Evolutionary conservation across 2,113 vertebrate species (phyloP), one percentile per base, ranked within the genome.

Genomic region (Laticauda colubrina): DNA sequence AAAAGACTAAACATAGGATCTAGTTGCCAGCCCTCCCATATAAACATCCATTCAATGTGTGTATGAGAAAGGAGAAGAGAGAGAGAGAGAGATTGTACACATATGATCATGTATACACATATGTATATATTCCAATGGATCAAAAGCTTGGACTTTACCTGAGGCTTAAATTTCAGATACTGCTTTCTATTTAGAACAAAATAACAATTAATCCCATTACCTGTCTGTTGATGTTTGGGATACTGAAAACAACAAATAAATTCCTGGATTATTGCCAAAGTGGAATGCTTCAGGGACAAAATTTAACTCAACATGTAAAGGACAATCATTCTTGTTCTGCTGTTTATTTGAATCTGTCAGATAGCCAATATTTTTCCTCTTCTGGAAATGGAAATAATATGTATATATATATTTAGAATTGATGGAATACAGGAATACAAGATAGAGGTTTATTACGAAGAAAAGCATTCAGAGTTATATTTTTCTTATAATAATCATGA

Each of bases 201-300:
- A 61, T 24, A 34, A 85, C 53, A 87, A 53, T 61, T 0, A 0
- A 89, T 87, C 54, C 34, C 89, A 64, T 91, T 97, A 98, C 98
- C 98, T 98, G 94, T 98, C 96, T 95, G 96, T 97, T 91, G 98
- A 93, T 5, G 95, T 95, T 54, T 97, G 97, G 48, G 98, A 96
- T 94, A 98, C 94, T 39, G 69, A 94, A 96, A 98, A 99, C 69
- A 96, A 96, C 90, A 99, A 92, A 93, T 98, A 98, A 96, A 98
- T 99, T 43, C 95, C 96, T 8, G 98, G 96, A n/a, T 87, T 96
- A 89, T 97, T 98, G 56, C 98, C 98, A 96, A 99, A 95, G 59
- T 97, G 98, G 95, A 98, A 97, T 0, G 97, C 98, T 93, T 98
- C 95, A 75, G 92, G 95, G 94, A 94, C 94, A 90, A 95, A 55